Percentiles rank a stretch among this genome's conserved stretches.
phyloP scores from a whole-genome alignment of 2,888 invertebrate species.

The Esperia sulphurella region DNA sequence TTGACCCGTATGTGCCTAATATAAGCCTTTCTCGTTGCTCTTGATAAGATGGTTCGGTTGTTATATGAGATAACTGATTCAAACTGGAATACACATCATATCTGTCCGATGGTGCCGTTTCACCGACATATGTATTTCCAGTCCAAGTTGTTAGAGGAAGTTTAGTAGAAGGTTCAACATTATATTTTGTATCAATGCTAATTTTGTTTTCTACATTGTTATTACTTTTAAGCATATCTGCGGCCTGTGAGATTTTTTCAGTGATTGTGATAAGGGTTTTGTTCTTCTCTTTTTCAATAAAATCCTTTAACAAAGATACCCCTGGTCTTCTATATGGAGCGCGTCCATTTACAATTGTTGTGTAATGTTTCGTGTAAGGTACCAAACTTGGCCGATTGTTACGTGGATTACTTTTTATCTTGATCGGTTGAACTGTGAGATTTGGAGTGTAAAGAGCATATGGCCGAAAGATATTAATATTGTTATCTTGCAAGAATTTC shows the following conservation, averaged over 20 bases:
- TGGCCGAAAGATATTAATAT: slow-evolving; percentile 59
- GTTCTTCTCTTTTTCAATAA: slow-evolving; percentile 61
- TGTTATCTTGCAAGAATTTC: slow-evolving; percentile 63
- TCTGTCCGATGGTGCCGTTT: slow-evolving; percentile 47
- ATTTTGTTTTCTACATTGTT: slow-evolving; percentile 30
- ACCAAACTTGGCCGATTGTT: slow-evolving; percentile 60
- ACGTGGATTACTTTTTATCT: slow-evolving; percentile 53
- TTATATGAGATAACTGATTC: slow-evolving; percentile 34
- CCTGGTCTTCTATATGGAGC: slow-evolving; percentile 73
- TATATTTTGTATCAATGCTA: slow-evolving; percentile 40
- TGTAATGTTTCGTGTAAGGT: slow-evolving; percentile 63
- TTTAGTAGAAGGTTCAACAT: slow-evolving; percentile 64
- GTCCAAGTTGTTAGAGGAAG: slow-evolving; percentile 55
- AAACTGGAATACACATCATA: slow-evolving; percentile 42
- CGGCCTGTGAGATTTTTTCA: slow-evolving; percentile 39
- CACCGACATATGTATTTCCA: slow-evolving; percentile 31
- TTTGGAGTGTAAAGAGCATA: slow-evolving; percentile 68
- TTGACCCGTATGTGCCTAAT: slow-evolving; percentile 67
- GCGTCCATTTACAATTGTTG: slow-evolving; percentile 39
- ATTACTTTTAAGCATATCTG: slow-evolving; percentile 30
- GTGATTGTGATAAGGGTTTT: slow-evolving; percentile 46
- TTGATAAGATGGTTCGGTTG: slow-evolving; percentile 70
- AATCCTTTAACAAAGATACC: slow-evolving; percentile 58
- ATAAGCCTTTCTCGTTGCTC: slow-evolving; percentile 85
- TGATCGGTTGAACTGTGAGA: slow-evolving; percentile 35